Evolutionary conservation across 2,888 invertebrate species (phyloP).

Genomic region (Tetranychus truncatus): DNA sequence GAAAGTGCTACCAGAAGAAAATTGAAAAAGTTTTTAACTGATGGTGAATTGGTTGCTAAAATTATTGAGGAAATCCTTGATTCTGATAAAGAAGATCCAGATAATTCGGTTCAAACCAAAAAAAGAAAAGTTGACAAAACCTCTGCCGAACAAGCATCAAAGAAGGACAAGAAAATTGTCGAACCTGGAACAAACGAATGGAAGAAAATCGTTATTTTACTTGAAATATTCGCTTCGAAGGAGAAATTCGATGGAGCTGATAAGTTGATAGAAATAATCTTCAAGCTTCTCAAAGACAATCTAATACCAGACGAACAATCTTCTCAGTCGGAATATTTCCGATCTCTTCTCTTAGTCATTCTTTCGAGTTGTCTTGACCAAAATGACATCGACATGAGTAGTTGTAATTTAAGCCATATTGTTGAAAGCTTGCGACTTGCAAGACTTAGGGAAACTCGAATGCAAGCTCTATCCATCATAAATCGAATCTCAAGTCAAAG

Average conservation of each 20-base stretch:
- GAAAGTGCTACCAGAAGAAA: not conserved
- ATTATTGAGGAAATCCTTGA: constrained; percentile 7
- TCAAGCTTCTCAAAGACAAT: constrained; percentile 54
- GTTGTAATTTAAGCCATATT: constrained; percentile 47
- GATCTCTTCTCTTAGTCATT: constrained; percentile 63
- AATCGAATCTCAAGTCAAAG: constrained; percentile 13
- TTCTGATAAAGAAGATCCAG: not conserved
- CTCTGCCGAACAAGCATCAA: not conserved
- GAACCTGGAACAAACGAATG: constrained; percentile 29
- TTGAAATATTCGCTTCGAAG: constrained; percentile 39
- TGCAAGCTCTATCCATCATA: constrained; percentile 54
- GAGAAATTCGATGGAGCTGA: constrained; percentile 52
- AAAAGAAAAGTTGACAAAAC: not conserved
- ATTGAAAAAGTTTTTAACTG: constrained; percentile 12
- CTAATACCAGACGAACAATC: constrained; percentile 60
- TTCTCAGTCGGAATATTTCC: constrained; percentile 58
- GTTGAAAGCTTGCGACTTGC: constrained; percentile 76
- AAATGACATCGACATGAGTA: constrained; percentile 11
- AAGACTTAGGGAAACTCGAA: constrained; percentile 83
- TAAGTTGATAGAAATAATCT: constrained; percentile 50
- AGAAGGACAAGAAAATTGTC: not conserved
- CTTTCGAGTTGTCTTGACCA: constrained; percentile 36
- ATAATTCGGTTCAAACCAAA: not conserved
- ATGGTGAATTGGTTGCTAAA: constrained; percentile 14
- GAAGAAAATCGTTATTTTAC: constrained; percentile 31